These are phyloP conservation scores for Pseudomyrmex cubaensis DNA, from an alignment of 1,140 invertebrate genomes.

Conservation along the genomic window DNA sequence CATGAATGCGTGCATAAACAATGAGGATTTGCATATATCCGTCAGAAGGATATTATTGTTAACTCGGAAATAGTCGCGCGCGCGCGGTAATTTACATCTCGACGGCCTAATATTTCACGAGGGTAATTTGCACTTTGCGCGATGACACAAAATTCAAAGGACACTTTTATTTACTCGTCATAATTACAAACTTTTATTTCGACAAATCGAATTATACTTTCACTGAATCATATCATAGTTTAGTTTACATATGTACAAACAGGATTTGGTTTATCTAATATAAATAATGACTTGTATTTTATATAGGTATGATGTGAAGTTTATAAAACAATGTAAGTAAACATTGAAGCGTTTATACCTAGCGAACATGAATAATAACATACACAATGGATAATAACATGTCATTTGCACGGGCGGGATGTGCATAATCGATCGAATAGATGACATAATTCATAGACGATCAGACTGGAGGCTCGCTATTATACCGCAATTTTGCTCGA, in stretches of 20 bases:
- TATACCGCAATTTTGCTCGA: slow-evolving; percentile 42
- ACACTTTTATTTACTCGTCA: slow-evolving; percentile 37
- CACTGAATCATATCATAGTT: not conserved
- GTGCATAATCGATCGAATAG: slow-evolving; percentile 52
- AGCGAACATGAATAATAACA: not conserved
- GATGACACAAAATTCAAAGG: slow-evolving; percentile 7
- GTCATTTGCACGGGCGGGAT: not conserved
- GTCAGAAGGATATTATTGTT: slow-evolving; percentile 57
- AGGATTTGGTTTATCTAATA: no score
- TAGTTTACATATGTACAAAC: not conserved
- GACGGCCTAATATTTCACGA: slow-evolving; percentile 26
- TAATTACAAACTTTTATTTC: no score
- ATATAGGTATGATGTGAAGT: not conserved
- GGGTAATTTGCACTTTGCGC: slow-evolving; percentile 23
- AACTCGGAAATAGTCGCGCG: slow-evolving; percentile 42
- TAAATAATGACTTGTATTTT: no score
- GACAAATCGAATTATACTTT: not conserved
- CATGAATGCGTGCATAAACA: slow-evolving; percentile 41
- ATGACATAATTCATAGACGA: slow-evolving; percentile 57
- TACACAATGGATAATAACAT: slow-evolving; percentile 11
- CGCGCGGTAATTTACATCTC: slow-evolving; percentile 44
- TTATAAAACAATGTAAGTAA: slow-evolving; percentile 2
- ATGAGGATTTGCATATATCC: slow-evolving; percentile 54
- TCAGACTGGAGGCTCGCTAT: slow-evolving; percentile 32
- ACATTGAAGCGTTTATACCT: slow-evolving; percentile 1